A percentile compares a stretch with the other conserved stretches of the same genome.
These are phyloP conservation scores for Chauna torquata DNA, from an alignment of 2,113 vertebrate genomes.

Conservation along the genomic window DNA sequence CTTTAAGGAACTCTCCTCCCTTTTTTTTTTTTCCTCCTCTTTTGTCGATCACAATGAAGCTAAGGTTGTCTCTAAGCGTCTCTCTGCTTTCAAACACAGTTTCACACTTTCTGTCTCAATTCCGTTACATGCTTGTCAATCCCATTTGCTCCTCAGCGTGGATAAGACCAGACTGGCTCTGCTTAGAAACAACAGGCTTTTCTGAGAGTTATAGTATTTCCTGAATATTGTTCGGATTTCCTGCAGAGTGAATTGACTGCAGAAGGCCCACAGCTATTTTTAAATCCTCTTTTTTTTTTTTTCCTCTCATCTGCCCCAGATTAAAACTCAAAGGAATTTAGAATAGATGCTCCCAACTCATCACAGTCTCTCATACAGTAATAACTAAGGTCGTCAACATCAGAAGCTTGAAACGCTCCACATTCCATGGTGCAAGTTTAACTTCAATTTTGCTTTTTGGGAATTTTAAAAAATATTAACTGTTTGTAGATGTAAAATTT, in stretches of 20 bases:
- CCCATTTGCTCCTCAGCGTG: neutral
- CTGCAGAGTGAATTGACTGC: neutral
- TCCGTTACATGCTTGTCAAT: constrained; percentile 63
- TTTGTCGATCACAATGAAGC: neutral
- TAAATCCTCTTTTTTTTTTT: neutral
- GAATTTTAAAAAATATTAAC: neutral
- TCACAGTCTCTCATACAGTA: neutral
- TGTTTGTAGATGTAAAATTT: neutral
- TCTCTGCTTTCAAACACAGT: constrained; percentile 52
- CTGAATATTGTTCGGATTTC: constrained; percentile 31
- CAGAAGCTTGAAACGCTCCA: neutral
- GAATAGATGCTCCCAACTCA: neutral
- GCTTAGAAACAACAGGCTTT: constrained; percentile 52
- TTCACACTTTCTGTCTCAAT: constrained; percentile 53
- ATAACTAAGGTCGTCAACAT: neutral
- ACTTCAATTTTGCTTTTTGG: neutral
- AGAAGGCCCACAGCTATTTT: constrained; percentile 44
- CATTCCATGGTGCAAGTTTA: rapidly evolving
- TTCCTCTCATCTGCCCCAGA: neutral
- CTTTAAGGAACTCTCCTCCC: neutral
- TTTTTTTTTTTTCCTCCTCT: neutral
- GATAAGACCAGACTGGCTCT: constrained; percentile 28
- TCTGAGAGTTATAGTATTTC: constrained; percentile 25
- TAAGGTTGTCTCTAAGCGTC: neutral
- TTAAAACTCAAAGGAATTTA: constrained; percentile 30